Percentiles rank a stretch among this genome's conserved stretches.
These are phyloP conservation scores for Steinernema khuongi DNA, from an alignment of 1,140 invertebrate species.

Conservation along the genomic window DNA sequence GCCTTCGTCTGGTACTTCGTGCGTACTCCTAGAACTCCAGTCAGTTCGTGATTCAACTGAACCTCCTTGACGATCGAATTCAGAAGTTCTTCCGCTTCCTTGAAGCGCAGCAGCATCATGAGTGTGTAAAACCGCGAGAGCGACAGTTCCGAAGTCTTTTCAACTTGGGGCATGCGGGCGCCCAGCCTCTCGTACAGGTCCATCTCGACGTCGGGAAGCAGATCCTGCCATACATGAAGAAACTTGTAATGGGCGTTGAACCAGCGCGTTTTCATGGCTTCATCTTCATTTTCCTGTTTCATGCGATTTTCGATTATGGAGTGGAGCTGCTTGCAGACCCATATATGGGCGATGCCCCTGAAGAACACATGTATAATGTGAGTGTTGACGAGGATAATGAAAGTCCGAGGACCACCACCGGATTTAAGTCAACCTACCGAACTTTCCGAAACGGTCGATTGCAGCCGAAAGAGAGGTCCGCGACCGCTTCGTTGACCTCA, in stretches of 20 bases:
- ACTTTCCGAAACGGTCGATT: not conserved
- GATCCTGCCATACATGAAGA: not conserved
- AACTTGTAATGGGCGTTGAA: not conserved
- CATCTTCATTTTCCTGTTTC: not conserved
- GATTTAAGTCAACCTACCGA: not conserved
- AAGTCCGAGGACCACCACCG: too few species aligned
- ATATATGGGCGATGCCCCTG: not conserved
- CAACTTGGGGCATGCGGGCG: not conserved
- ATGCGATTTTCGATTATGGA: not conserved
- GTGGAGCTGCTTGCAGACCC: not conserved
- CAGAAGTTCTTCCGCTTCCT: not conserved
- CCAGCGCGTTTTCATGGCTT: not conserved
- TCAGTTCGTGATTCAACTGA: slow-evolving; percentile 21
- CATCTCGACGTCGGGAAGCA: not conserved
- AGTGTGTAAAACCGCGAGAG: not conserved
- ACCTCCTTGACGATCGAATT: not conserved
- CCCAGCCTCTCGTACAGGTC: not conserved
- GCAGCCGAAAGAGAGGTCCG: not conserved
- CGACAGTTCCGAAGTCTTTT: not conserved
- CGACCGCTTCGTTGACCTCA: not conserved
- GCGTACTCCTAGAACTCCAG: slow-evolving; percentile 76
- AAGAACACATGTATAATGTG: not conserved
- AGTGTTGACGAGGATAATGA: too few species aligned
- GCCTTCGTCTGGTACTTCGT: slow-evolving; percentile 78
- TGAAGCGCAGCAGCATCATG: not conserved